Evolutionary conservation across 2,113 vertebrate species (phyloP), one percentile per base, ranked within the genome.

Genomic region (Tragelaphus imberbis): DNA sequence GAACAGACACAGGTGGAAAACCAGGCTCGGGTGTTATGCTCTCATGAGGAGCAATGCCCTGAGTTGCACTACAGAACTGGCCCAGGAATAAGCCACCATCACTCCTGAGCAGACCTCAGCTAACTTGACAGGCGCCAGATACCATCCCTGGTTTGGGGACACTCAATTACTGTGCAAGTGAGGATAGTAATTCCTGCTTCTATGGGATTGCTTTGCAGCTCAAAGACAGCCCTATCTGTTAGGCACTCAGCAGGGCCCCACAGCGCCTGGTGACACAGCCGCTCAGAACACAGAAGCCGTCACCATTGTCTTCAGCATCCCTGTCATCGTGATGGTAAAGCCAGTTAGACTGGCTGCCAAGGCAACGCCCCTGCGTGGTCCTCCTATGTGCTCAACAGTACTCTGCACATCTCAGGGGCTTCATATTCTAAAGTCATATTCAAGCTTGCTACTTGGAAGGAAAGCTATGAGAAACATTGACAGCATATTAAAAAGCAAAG

Each of bases 61-160:
- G 28, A 2, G 2, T 9, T 36, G 16, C 2, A 0, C 21, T 13
- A 2, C 3, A 4, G 55, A 13, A n/a, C 53, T 21, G n/a, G 28
- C 5, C 10, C 25, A 4, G 2, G 25, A 23, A 68, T 27, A 27
- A 5, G 13, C 68, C 36, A 14, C 23, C 82, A 1, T 0, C 11
- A 4, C 14, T 17, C 36, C 51, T 6, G 33, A 75, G 81, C 3
- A 58, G 25, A 30, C 25, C 33, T 53, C 11, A 47, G 53, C 16
- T 30, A 71, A 9, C 36, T 6, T 6, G 2, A 5, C 33, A 21
- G 33, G 5, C 3, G 1, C 40, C 21, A 84, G 19, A 51, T 15
- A n/a, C 14, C 17, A 3, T 15, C 2, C 2, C 61, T 63, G 33
- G 47, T 40, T 63, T 44, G 44, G 1, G 47, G 47, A 53, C 27